Conservation (phyloP, 1,140 invertebrate genomes). For the Bombus impatiens region DNA sequence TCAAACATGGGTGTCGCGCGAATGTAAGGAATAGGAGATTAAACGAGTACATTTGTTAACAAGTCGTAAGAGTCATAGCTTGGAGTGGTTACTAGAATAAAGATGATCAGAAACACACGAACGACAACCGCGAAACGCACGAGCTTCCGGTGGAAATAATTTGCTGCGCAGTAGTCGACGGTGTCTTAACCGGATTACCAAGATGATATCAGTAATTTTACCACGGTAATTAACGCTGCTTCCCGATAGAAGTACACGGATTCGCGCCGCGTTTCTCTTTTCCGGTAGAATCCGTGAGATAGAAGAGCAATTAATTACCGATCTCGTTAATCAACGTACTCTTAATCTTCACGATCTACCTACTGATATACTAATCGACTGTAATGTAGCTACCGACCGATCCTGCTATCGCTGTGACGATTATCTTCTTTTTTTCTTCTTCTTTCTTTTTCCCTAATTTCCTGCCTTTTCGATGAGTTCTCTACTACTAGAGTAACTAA, state of each 20-base stretch:
- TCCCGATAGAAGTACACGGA: constrained; percentile 36
- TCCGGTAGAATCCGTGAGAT: constrained; percentile 40
- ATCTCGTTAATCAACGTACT: constrained; percentile 50
- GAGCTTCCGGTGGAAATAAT: constrained; percentile 63
- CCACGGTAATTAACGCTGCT: constrained; percentile 69
- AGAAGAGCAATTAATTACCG: constrained; percentile 49
- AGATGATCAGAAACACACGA: constrained; percentile 18
- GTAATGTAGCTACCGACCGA: neutral
- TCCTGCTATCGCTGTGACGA: neutral
- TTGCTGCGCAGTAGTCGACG: constrained; percentile 32
- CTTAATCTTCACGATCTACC: constrained; percentile 21
- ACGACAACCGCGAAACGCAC: neutral
- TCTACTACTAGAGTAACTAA: too few relatives aligned
- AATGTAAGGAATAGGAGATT: too few relatives aligned
- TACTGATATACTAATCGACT: constrained; percentile 20
- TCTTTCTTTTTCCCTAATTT: neutral
- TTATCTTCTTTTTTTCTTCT: neutral
- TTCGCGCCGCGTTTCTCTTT: constrained; percentile 48
- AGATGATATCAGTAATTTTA: constrained; percentile 73
- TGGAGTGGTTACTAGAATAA: neutral
- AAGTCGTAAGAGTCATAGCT: neutral
- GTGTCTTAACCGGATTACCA: constrained; percentile 46
- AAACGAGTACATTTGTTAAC: too few relatives aligned
- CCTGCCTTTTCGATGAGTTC: neutral
- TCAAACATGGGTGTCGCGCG: neutral